These are phyloP conservation scores for Apeltes quadracus DNA, from an alignment of 2,113 vertebrate species.

Conservation along the genomic window DNA sequence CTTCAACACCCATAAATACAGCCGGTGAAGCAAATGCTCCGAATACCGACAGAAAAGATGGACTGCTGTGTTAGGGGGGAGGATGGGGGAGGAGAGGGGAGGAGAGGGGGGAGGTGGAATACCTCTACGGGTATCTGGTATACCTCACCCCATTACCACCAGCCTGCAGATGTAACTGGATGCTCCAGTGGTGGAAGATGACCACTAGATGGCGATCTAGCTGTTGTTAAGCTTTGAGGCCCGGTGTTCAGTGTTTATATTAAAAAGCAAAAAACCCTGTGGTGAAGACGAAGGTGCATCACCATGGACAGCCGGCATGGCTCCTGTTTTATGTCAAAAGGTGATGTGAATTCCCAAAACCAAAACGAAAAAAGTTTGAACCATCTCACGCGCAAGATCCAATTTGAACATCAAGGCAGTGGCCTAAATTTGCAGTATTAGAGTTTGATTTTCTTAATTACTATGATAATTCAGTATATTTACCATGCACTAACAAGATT, in stretches of 20 bases:
- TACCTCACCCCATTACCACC: constrained; percentile 39
- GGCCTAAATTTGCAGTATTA: background rate
- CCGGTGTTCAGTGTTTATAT: too few relatives aligned
- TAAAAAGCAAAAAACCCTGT: background rate
- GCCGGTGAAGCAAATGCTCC: constrained; percentile 34
- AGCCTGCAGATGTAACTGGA: constrained; percentile 19
- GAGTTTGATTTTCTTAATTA: background rate
- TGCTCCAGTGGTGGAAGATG: constrained; percentile 4
- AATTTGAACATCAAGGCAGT: background rate
- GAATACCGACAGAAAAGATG: constrained; percentile 53
- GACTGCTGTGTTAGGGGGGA: constrained; percentile 27
- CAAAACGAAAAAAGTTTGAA: background rate
- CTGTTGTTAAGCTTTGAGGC: constrained; percentile 7
- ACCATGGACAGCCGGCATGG: background rate
- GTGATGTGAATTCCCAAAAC: background rate
- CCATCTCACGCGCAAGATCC: background rate
- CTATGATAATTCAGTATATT: background rate
- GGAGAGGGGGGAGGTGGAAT: constrained; percentile 7
- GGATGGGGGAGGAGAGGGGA: background rate
- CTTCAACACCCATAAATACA: constrained; percentile 67
- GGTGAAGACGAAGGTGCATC: background rate
- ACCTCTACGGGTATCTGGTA: constrained; percentile 39
- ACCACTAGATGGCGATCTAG: constrained; percentile 57
- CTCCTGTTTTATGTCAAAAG: background rate
- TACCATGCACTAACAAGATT: background rate